phyloP scores from a whole-genome alignment of 2,797 vertebrate genomes.

The Phalloptychus januarius region DNA sequence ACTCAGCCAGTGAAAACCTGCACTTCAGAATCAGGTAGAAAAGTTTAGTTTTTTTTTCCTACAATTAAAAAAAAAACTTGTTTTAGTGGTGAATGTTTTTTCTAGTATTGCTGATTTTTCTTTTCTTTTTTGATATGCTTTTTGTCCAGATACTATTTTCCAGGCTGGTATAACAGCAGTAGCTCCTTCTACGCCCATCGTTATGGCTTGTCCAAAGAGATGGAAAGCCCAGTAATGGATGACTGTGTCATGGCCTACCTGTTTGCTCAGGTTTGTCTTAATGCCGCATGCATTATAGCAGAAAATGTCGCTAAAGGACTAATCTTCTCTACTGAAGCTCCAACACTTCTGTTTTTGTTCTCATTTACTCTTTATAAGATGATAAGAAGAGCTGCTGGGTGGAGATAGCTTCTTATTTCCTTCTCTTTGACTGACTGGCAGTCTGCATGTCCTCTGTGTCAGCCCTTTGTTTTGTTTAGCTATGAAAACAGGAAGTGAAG shows the following conservation, averaged over 20 bases:
- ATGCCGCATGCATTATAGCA: background rate
- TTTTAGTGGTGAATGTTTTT: background rate
- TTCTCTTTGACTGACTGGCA: slow-evolving; percentile 2
- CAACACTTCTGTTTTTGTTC: background rate
- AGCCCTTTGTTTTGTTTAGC: slow-evolving; percentile 23
- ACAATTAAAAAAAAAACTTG: background rate
- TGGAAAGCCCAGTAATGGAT: slow-evolving; percentile 91
- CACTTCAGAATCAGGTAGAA: slow-evolving; percentile 89
- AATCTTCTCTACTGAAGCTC: background rate
- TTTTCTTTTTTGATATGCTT: background rate
- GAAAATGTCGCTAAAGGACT: background rate
- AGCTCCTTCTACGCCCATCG: slow-evolving; percentile 84
- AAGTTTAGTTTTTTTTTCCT: background rate
- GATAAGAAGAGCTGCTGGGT: slow-evolving; percentile 17
- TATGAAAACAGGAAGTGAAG: slow-evolving; percentile 60
- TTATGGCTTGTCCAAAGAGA: slow-evolving; percentile 85
- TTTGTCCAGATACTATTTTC: slow-evolving; percentile 89
- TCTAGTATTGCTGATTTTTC: background rate
- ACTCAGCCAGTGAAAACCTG: slow-evolving; percentile 79
- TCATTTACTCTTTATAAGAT: background rate
- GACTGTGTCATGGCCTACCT: slow-evolving; percentile 91
- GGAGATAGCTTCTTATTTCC: slow-evolving; percentile 10
- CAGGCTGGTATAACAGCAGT: slow-evolving; percentile 89
- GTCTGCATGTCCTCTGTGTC: slow-evolving; percentile 11
- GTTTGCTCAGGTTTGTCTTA: slow-evolving; percentile 88